A percentile compares a stretch with the other conserved stretches of the same genome.
phyloP scores from a whole-genome alignment of 2,113 vertebrate genomes.

The Clupea harengus region DNA sequence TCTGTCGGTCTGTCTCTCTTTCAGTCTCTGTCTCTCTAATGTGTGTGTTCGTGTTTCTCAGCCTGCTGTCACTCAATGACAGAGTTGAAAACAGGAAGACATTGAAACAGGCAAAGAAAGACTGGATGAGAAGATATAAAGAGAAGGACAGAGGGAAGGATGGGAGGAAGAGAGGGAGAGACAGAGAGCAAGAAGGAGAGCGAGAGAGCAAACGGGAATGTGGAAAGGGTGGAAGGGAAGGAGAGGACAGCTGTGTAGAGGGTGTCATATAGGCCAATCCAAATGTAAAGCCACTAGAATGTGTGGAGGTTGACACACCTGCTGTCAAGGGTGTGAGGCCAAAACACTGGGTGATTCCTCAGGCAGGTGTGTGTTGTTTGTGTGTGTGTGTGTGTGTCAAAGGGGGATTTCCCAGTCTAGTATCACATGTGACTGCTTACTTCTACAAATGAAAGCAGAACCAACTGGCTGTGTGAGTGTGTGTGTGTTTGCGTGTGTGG shows the following conservation, averaged over 20 bases:
- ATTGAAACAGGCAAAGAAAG: neutral
- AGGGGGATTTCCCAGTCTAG: constrained; percentile 5
- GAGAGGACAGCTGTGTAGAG: neutral
- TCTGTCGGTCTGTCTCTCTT: neutral
- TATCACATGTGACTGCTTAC: constrained; percentile 8
- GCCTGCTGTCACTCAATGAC: constrained; percentile 26
- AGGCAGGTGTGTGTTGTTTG: neutral
- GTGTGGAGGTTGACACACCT: constrained; percentile 16
- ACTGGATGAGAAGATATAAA: constrained; percentile 7
- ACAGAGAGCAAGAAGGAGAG: neutral
- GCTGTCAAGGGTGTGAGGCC: neutral
- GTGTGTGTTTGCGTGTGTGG: neutral
- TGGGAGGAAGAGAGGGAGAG: neutral
- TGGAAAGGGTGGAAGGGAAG: neutral
- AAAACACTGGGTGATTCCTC: neutral
- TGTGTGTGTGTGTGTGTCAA: constrained; percentile 4
- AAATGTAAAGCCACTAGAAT: neutral
- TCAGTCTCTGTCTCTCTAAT: constrained; percentile 19
- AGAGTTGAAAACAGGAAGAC: neutral
- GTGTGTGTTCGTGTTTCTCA: constrained; percentile 29
- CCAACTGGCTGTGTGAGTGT: neutral
- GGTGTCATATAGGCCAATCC: neutral
- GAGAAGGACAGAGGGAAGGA: neutral
- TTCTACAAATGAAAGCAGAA: constrained; percentile 16
- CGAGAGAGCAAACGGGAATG: neutral